Percentiles rank a stretch among this genome's conserved stretches.
Evolutionary conservation across 2,113 vertebrate genomes (phyloP).

Genomic region (Porphyrio hochstetteri): DNA sequence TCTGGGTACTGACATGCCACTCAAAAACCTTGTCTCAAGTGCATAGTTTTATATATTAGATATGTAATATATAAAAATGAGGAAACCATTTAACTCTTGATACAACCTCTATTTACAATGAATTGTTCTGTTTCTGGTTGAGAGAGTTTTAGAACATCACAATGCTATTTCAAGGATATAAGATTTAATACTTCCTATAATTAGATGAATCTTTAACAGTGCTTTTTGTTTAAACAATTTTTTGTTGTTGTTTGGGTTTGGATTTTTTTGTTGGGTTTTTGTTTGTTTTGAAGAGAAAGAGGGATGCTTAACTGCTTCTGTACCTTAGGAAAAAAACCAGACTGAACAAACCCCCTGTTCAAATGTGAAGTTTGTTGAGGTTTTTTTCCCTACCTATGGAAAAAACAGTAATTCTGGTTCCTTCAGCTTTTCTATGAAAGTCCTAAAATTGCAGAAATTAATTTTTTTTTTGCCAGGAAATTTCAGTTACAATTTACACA

Average conservation of each 20-base stretch:
- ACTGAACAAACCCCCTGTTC: background rate
- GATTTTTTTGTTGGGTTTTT: background rate
- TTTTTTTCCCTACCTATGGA: fast-evolving
- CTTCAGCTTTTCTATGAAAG: background rate
- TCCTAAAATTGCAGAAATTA: background rate
- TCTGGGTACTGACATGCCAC: conserved; percentile 63
- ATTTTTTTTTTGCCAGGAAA: background rate
- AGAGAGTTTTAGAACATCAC: background rate
- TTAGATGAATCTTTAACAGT: background rate
- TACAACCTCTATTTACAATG: background rate
- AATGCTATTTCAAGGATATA: background rate
- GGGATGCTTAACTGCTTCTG: background rate
- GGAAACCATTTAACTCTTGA: background rate
- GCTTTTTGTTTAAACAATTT: background rate
- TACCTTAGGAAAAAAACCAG: background rate
- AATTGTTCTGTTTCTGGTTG: background rate
- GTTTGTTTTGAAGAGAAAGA: background rate
- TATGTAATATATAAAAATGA: background rate
- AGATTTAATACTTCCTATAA: background rate
- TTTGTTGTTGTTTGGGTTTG: background rate
- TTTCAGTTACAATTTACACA: background rate
- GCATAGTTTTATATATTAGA: background rate
- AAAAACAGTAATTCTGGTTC: background rate
- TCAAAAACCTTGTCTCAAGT: background rate
- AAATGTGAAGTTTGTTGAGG: background rate